These are phyloP conservation scores for Pinna nobilis DNA, from an alignment of 1,140 invertebrate genomes.

Conservation along the genomic window DNA sequence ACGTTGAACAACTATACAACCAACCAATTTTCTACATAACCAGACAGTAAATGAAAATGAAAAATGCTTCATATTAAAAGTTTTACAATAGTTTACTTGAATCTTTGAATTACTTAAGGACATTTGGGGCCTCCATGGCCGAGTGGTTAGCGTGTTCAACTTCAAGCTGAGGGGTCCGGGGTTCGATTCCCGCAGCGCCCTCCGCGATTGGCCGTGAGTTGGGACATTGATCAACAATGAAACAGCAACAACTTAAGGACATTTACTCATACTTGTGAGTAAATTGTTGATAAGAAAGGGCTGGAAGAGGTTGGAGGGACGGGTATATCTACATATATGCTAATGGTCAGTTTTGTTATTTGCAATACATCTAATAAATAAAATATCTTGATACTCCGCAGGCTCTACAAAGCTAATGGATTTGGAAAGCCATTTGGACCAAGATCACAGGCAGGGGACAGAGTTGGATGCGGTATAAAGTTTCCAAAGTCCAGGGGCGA, in stretches of 20 bases:
- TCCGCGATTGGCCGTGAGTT: too few relatives aligned
- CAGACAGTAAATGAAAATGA: too few relatives aligned
- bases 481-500: conserved; percentile 60
- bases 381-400: conserved; percentile 38
- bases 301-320: not conserved
- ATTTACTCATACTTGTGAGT: not conserved
- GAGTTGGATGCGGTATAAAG: conserved; percentile 76
- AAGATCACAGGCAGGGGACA: conserved; percentile 74
- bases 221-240: too few relatives aligned
- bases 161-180: too few relatives aligned
- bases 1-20: too few relatives aligned
- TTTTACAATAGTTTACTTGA: too few relatives aligned
- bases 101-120: too few relatives aligned
- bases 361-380: not conserved
- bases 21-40: too few relatives aligned
- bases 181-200: too few relatives aligned
- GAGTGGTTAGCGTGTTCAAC: too few relatives aligned
- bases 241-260: not conserved
- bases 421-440: conserved; percentile 73
- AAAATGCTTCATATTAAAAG: too few relatives aligned
- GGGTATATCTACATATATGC: not conserved
- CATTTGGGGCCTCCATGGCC: too few relatives aligned
- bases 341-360: not conserved
- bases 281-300: not conserved
- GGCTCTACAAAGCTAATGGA: conserved; percentile 62